Conservation (phyloP, 1,140 invertebrate genomes). For the Papilio dardanus region DNA sequence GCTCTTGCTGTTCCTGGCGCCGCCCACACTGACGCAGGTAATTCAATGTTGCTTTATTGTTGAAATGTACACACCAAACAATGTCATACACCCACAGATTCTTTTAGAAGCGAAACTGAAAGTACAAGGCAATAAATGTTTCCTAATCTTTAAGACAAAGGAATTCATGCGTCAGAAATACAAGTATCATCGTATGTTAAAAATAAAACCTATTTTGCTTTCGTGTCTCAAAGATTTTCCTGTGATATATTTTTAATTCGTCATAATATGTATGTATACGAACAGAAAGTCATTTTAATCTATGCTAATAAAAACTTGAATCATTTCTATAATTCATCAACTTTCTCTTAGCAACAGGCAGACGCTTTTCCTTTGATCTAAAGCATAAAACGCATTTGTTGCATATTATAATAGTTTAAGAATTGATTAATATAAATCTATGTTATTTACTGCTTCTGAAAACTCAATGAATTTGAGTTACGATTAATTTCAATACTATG, state of each 20-base stretch:
- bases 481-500: not conserved
- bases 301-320: not conserved
- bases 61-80: not conserved
- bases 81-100: not conserved
- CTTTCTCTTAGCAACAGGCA: not conserved
- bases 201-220: not conserved
- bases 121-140: not conserved
- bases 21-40: constrained; percentile 63
- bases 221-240: not conserved
- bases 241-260: not conserved
- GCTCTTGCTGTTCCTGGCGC: constrained; percentile 59
- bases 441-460: not conserved
- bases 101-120: not conserved
- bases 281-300: not conserved
- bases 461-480: not conserved
- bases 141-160: not conserved
- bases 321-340: not conserved
- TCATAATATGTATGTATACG: not conserved
- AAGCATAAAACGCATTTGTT: not conserved
- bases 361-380: not conserved
- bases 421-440: not conserved
- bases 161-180: no score
- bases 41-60: constrained; percentile 33
- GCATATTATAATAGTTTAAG: not conserved
- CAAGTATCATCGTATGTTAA: no score